Percentiles rank a stretch among this genome's conserved stretches.
Conservation (phyloP, 1,140 invertebrate species). For the Elymnias hypermnestra region DNA sequence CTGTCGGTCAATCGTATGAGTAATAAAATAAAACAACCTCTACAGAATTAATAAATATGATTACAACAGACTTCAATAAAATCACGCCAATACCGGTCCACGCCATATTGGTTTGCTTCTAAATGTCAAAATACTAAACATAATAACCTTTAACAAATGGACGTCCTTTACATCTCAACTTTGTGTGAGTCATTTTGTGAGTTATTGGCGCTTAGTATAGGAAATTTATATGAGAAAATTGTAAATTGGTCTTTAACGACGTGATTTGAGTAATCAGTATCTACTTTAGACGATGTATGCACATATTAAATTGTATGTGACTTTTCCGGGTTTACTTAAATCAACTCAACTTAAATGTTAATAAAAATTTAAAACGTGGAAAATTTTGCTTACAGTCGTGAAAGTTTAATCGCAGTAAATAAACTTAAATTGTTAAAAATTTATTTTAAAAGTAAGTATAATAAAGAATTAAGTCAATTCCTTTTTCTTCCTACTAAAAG, state of each 20-base stretch:
- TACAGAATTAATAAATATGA: background rate
- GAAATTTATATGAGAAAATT: slow-evolving; percentile 6
- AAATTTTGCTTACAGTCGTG: too few species aligned
- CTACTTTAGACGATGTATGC: too few species aligned
- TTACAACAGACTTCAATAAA: background rate
- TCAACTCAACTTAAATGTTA: too few species aligned
- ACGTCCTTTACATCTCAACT: slow-evolving; percentile 7
- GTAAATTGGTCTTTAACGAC: background rate
- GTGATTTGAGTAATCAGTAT: background rate
- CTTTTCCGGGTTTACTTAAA: too few species aligned
- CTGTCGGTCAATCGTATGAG: too few species aligned
- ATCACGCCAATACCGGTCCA: background rate
- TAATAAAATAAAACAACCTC: background rate
- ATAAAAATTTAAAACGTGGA: too few species aligned
- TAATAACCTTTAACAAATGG: slow-evolving; percentile 11
- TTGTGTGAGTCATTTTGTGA: slow-evolving; percentile 12
- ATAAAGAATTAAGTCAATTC: too few species aligned
- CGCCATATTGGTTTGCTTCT: slow-evolving; percentile 7
- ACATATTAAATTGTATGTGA: too few species aligned
- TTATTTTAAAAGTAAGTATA: too few species aligned
- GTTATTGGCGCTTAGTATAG: slow-evolving; percentile 4
- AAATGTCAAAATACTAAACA: slow-evolving; percentile 11
- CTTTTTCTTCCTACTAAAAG: too few species aligned
- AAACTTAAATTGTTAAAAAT: too few species aligned
- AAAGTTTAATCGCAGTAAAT: too few species aligned